Percentiles rank a stretch among this genome's conserved stretches.
Evolutionary conservation across 2,797 vertebrate genomes (phyloP).

Genomic region (Babyrousa celebensis): DNA sequence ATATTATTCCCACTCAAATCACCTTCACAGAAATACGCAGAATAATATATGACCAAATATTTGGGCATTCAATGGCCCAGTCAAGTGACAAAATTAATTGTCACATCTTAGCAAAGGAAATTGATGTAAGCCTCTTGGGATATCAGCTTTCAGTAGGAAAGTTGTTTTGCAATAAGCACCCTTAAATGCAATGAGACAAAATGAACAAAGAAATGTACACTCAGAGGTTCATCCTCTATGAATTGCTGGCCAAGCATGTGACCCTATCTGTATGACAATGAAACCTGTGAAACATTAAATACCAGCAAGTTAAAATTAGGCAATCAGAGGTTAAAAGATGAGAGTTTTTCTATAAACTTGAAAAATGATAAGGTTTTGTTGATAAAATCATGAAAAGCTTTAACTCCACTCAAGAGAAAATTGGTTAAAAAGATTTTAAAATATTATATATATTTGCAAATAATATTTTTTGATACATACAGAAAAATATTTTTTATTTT

Average conservation of each 20-base stretch:
- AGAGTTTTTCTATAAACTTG: background rate
- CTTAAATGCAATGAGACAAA: background rate
- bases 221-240: background rate
- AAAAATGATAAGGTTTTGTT: background rate
- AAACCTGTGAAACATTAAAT: background rate
- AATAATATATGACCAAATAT: background rate
- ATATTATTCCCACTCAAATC: background rate
- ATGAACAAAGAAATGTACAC: background rate
- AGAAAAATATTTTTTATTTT: background rate
- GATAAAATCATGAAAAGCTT: background rate
- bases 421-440: conserved; percentile 10
- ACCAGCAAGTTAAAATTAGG: background rate
- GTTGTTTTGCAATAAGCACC: background rate
- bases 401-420: background rate
- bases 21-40: background rate
- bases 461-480: background rate
- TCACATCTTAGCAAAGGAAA: background rate
- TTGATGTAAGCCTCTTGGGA: background rate
- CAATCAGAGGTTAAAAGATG: background rate
- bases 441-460: background rate
- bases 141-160: background rate
- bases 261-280: background rate
- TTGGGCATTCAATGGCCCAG: background rate
- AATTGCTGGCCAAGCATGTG: background rate
- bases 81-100: background rate